Evolutionary conservation across 2,888 invertebrate genomes (phyloP).

Genomic region (Phoenoteleia sp.): DNA sequence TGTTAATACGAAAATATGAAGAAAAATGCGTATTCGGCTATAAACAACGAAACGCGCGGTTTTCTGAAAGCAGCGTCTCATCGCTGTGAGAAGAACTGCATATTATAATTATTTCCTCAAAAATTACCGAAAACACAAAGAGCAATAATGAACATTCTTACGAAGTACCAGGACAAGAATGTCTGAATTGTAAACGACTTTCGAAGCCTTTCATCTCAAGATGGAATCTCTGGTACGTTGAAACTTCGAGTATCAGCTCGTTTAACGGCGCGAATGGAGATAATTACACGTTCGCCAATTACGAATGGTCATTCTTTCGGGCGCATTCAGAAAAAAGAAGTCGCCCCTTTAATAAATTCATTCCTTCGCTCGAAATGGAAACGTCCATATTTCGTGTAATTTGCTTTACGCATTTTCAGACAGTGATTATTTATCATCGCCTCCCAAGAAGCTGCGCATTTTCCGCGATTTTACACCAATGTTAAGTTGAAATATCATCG

Average conservation of each 20-base stretch:
- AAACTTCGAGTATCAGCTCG: conserved; percentile 73
- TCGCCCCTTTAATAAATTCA: conserved; percentile 63
- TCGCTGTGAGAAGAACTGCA: conserved; percentile 48
- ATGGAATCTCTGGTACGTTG: conserved; percentile 73
- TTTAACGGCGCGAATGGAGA: conserved; percentile 74
- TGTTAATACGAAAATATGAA: conserved; percentile 12
- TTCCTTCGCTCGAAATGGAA: conserved; percentile 48
- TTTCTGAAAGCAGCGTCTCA: neutral
- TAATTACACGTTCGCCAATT: conserved; percentile 73
- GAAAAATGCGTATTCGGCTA: conserved; percentile 13
- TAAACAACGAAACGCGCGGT: no score
- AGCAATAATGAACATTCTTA: conserved; percentile 65
- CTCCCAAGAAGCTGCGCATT: neutral
- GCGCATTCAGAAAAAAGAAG: conserved; percentile 55
- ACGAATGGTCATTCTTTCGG: conserved; percentile 69
- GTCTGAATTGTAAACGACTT: conserved; percentile 72
- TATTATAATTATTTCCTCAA: conserved; percentile 54
- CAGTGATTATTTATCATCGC: conserved; percentile 3
- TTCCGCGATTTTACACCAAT: no score
- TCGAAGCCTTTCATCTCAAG: conserved; percentile 71
- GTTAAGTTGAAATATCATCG: no score
- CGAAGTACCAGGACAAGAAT: conserved; percentile 64
- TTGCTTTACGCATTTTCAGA: conserved; percentile 22
- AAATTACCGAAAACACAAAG: conserved; percentile 66
- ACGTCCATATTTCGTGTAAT: conserved; percentile 33